Evolutionary conservation across 2,888 invertebrate species (phyloP), one percentile per base, ranked within the genome.

Genomic region (Blastobasis lacticolella): DNA sequence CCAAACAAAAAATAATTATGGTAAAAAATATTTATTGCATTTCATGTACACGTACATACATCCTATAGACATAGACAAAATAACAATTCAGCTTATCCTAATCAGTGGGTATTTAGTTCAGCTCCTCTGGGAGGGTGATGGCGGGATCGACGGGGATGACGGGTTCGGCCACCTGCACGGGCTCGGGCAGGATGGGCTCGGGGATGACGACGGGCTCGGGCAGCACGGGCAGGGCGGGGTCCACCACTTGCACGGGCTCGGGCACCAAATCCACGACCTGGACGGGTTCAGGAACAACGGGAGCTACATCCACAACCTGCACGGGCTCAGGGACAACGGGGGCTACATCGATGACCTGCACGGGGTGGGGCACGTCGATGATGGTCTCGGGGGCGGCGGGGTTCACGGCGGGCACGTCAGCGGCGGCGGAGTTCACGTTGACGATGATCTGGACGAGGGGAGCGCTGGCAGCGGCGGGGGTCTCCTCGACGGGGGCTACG

Each of bases 381-480:
- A 23, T 23, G 23, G 23, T 23, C 23, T 23, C 23, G 23, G 23
- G 23, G 23, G 23, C 23, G 23, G 48, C 54, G 10, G 59, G 53
- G 40, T 44, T 8, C 7, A 48, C 48, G 5, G 36, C 54, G 43
- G 23, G 23, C 23, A 54, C 53, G 48, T 56, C 52, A 40, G 47
- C 49, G 42, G 51, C 46, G 4, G 52, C 52, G 10, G 52, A 52
- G 51, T 68, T 61, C 44, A 71, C 56, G 61, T 71, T 71, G 48
- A 71, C 43, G 62, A 71, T 64, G 62, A 74, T 67, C 60, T 71
- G 67, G 54, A 71, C 67, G 4, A 67, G 60, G 23, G 65, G 62
- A 23, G 49, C 49, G 46, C 10, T 41, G 6, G 38, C 49, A 10
- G 46, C 7, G 48, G 23, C 23, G 1, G 23, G 23, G 23, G 23